Base-by-base conservation (phyloP, 2,797 vertebrate species). In the Toxotes lorentzi region DNA sequence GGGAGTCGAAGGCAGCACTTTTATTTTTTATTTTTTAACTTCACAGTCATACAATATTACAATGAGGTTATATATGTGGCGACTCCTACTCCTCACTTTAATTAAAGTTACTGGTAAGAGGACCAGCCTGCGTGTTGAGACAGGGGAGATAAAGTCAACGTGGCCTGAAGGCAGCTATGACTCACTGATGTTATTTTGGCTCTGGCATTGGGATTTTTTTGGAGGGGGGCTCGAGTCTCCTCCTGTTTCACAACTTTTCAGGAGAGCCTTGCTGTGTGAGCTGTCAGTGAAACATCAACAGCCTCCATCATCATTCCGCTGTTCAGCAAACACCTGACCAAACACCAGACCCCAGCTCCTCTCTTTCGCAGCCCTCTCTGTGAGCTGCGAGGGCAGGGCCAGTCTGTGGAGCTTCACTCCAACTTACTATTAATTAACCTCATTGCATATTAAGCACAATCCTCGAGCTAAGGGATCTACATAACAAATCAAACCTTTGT, bases 161-260 rank as follows among this genome's bases (percentile, higher is more conserved):
- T 85, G 78, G 89, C 93, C 93, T 83, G 76, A 70, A 94, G 94
- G 93, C 85, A 94, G 58, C 79, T 86, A 86, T 95, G 94, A 95
- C 88, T 95, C 94, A 94, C 81, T 89, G 88, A 91, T 93, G 91
- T 93, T 94, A 93, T 94, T 93, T 93, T 93, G 93, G 92, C 92
- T 92, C 85, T 83, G 86, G 84, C 78, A 81, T 84, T 88, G 83
- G 79, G 80, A 87, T 89, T 88, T 83, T 76, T 69, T 50, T 32
- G 40, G 40, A 40, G n/a, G 74, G 76, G 81, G 72, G 75, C 64
- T 87, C 12, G 32, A 76, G 82, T 82, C 90, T 90, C 86, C 90
- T 92, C 89, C 88, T 89, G 76, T 93, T 93, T 91, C 86, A 88
- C 82, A 87, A 86, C 74, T 89, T 83, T 89, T 85, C 57, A 66